Conservation (phyloP, 2,888 invertebrate species). For the Gandaritis pyraliata region DNA sequence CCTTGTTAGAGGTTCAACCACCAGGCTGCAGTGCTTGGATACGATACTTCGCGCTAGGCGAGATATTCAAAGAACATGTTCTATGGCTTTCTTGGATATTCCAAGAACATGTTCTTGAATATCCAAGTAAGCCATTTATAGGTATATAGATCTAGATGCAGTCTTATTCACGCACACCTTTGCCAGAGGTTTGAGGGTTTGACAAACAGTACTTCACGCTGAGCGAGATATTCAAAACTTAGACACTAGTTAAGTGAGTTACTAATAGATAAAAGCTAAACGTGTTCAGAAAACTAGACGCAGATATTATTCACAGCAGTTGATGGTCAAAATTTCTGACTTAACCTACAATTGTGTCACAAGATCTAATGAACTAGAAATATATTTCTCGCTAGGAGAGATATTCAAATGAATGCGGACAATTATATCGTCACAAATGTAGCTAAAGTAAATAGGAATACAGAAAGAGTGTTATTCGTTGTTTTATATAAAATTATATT, state of each 20-base stretch:
- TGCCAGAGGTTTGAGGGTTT: background rate
- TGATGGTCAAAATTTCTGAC: too few relatives aligned
- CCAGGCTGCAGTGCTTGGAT: conserved; percentile 79
- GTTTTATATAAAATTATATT: too few relatives aligned
- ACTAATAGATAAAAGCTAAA: too few relatives aligned
- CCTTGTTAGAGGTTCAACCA: conserved; percentile 93
- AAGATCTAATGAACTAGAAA: conserved; percentile 85
- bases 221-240: too few relatives aligned
- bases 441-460: too few relatives aligned
- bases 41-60: conserved; percentile 93
- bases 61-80: conserved; percentile 89
- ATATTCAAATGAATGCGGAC: conserved; percentile 95
- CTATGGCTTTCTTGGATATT: too few relatives aligned
- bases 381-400: conserved; percentile 96
- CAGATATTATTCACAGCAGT: too few relatives aligned
- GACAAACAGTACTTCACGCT: background rate
- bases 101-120: conserved; percentile 80
- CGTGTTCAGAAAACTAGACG: conserved; percentile 63
- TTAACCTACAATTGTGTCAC: too few relatives aligned
- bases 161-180: too few relatives aligned
- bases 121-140: background rate
- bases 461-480: too few relatives aligned
- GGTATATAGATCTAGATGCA: background rate
- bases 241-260: too few relatives aligned
- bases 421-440: too few relatives aligned